Evolutionary conservation across 2,888 invertebrate genomes (phyloP), one percentile per base, ranked within the genome.

Genomic region (Lasioglossum pauxillum): DNA sequence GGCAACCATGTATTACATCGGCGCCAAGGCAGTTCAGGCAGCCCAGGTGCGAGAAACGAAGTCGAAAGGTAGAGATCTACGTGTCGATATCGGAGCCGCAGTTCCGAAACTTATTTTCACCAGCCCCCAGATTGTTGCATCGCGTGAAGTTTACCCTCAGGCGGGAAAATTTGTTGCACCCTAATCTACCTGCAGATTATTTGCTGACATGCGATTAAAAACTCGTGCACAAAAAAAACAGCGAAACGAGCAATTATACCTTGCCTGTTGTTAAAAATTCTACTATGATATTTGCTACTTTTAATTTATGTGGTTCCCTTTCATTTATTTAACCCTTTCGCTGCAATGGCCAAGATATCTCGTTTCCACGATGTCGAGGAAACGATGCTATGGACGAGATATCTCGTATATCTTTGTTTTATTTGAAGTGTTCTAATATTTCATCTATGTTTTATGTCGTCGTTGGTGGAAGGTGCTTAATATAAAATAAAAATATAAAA

Each of bases 1-100:
- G 92, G 93, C 94, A 93, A 90, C 90, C 92, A 71, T 87, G 89
- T 88, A 81, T 79, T 90, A 89, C 94, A 84, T 73, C 84, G 83
- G 75, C 78, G 94, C 80, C 77, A 78, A 76, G 75, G 83, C 91
- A 91, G 91, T 91, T 90, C 92, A 89, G 90, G 90, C 92, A 87
- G 80, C 86, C 83, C 88, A 91, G 93, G 93, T 88, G 92, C 88
- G 84, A 88, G 84, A 81, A 86, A 81, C 85, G 78, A 49, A 78
- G 38, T 67, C 31, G 72, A 76, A 77, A 75, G 72, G 82, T 82
- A 69, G 83, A 75, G 83, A 79, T 78, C 64, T 69, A n/a, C 82
- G 44, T 53, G 49, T 67, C n/a, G 69, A 82, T 73, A 79, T 69
- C 57, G 19, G 71, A 49, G 44, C 19, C 14, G 7, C 31, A n/a